Evolutionary conservation across 1,140 invertebrate genomes (phyloP), one percentile per base, ranked within the genome.

Genomic region (Heterodera carotae): DNA sequence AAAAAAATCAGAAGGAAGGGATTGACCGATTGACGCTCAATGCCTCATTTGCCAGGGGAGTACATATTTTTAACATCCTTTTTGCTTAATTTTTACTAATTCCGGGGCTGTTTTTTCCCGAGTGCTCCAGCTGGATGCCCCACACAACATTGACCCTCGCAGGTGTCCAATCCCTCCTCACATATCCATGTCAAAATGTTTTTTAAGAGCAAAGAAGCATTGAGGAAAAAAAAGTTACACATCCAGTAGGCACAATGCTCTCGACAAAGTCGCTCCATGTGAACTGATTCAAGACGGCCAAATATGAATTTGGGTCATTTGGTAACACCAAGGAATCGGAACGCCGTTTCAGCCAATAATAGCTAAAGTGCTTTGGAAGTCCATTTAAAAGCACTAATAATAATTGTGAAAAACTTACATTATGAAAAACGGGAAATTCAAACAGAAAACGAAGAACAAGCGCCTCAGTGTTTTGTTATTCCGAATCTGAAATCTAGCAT

Each of bases 251-350:
- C 53, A 70, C 39, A 59, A 70, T 70, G 39, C 33, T 22, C 5
- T 70, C 69, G 25, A 53, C 22, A 36, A 70, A 70, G 34, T 70
- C 31, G 34, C 25, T 70, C 69, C 69, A 70, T 18, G 69, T 70
- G 31, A 70, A 7, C 22, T 66, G 27, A 12, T 66, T 66, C 4
- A 66, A 15, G 25, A 31, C 12, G 62, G 62, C 48, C 5, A 56
- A 56, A 56, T 56, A 56, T 5, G 48, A 56, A 56, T 56, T 56
- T 18, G 48, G 48, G 22, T 56, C 62, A 22, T 34, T 66, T 25
- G 62, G 62, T 27, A 66, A 31, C 62, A 31, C 8, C 62, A 66
- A 66, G 4, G 33, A 66, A 31, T 66, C 33, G 62, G 27, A 66
- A n/a, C 27, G 62, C 12, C 15, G 62, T 29, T 66, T 31, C 4